Conservation (phyloP, 2,888 invertebrate species). For the Drosophila siamana region DNA sequence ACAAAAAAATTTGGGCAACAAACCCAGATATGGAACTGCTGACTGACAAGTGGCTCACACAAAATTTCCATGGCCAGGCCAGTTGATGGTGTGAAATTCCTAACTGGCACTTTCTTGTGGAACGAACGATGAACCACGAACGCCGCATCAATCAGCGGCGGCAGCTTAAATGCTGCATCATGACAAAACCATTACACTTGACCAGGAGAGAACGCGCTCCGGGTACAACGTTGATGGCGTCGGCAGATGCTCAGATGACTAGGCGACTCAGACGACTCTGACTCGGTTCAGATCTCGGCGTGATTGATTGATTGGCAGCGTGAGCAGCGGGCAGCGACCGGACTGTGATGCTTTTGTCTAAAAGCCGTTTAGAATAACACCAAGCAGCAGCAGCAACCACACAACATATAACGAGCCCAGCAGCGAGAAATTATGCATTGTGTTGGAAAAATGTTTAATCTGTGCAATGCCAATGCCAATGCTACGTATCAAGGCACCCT, state of each 20-base stretch:
- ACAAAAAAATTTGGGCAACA: slow-evolving; percentile 65
- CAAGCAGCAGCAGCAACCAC: slow-evolving; percentile 42
- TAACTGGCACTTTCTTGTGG: slow-evolving; percentile 68
- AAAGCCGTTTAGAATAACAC: slow-evolving; percentile 81
- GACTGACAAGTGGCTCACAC: slow-evolving; percentile 48
- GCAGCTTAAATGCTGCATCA: slow-evolving; percentile 84
- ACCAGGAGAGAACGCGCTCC: slow-evolving; percentile 43
- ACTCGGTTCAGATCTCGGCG: slow-evolving; percentile 48
- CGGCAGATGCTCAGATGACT: slow-evolving; percentile 82
- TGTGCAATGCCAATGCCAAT: slow-evolving; percentile 63
- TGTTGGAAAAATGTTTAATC: slow-evolving; percentile 71
- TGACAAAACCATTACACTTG: slow-evolving; percentile 84
- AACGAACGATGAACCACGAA: slow-evolving; percentile 46
- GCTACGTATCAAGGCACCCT: slow-evolving; percentile 58
- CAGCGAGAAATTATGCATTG: slow-evolving; percentile 77
- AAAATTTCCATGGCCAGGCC: slow-evolving; percentile 67
- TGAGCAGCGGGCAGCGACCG: slow-evolving; percentile 65
- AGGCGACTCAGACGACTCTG: slow-evolving; percentile 50
- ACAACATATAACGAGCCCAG: slow-evolving; percentile 69
- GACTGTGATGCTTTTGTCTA: slow-evolving; percentile 72
- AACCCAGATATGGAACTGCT: slow-evolving; percentile 38
- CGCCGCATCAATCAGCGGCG: slow-evolving; percentile 73
- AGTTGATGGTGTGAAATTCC: slow-evolving; percentile 73
- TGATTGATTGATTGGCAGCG: slow-evolving; percentile 84
- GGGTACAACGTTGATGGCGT: slow-evolving; percentile 49